Evolutionary conservation across 1,140 invertebrate genomes (phyloP), one percentile per base, ranked within the genome.

Genomic region (Pantala flavescens): DNA sequence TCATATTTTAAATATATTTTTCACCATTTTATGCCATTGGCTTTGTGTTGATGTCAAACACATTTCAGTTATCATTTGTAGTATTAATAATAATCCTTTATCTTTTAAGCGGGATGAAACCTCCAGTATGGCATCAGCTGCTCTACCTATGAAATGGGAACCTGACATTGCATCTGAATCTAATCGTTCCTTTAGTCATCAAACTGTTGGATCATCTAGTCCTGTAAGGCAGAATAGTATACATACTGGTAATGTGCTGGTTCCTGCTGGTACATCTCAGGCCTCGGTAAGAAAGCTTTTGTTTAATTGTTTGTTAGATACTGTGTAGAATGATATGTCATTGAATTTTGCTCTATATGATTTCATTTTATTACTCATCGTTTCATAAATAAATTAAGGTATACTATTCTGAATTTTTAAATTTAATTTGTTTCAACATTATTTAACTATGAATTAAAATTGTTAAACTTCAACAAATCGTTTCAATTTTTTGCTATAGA

Each of bases 51-150:
- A 36, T 36, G 2, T 36, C 2, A 36, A 36, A 5, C 9, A 5
- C 9, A 9, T 5, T 36, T 36, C 28, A 9, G 3, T 63, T 63
- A 7, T 14, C 12, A 63, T 7, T 63, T 16, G 49, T 63, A 12
- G n/a, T 16, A 63, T 63, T 63, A 63, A 63, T 16, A 5, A 63
- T 63, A 19, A 63, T 21, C 49, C 49, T 63, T 63, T 7, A 16
- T 63, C 72, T 77, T 78, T 77, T 76, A 80, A 84, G 84, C 80
- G 82, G 74, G 83, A 85, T 81, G 83, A 85, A 78, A 83, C 82
- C 73, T 80, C 82, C 73, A 82, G 79, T 19, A 72, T 76, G 71
- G 55, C 74, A 49, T 75, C 73, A 74, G n/a, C 49, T 63, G 49
- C 49, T 63, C n/a, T 12, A 63, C 14, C 49, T 63, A 63, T 63